Base-by-base conservation (phyloP, 1,140 invertebrate genomes). In the Drosophila fuyamai region DNA sequence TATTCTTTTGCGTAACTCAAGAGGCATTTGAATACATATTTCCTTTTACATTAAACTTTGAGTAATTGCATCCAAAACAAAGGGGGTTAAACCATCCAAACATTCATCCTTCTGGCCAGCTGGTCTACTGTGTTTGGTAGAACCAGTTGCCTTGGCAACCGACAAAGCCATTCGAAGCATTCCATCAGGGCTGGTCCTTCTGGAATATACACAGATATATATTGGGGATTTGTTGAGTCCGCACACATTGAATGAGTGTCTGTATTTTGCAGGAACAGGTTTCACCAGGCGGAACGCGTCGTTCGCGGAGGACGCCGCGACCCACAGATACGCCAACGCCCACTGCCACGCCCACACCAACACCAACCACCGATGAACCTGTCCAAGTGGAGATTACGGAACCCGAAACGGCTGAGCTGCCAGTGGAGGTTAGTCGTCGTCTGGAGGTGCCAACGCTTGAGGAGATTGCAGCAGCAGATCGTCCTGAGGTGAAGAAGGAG, bases 301-400 rank as follows among this genome's bases (percentile, higher is more conserved):
- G 89, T 6, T 60, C 88, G 43, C 83, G 89, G 1, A 75, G 89
- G 23, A 82, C 89, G 4, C 89, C 90, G 3, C 68, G 80, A 35
- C 84, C 84, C 60, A 71, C 68, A 35, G 84, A 88, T 12, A 75
- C 68, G 38, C 32, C 82, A 12, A 79, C 61, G 8, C 44, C 62
- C 16, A 55, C 59, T 13, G 38, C 46, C 4, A 63, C 14, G 16
- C 29, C 27, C 43, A 38, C 41, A 23, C 55, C 56, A 36, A 38
- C 41, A 23, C 48, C 56, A 32, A 5, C n/a, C n/a, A 36, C 32
- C 7, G 44, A 70, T 57, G 56, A 51, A 5, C 18, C 5, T 3
- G 58, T 57, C 1, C 35, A 14, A 32, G 36, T 10, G 36, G 46
- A 65, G 2, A n/a, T 16, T 9, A 44, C 43, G 3, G 16, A 16